Base-by-base conservation (phyloP, 2,888 invertebrate species). In the Cheilosia urbana region DNA sequence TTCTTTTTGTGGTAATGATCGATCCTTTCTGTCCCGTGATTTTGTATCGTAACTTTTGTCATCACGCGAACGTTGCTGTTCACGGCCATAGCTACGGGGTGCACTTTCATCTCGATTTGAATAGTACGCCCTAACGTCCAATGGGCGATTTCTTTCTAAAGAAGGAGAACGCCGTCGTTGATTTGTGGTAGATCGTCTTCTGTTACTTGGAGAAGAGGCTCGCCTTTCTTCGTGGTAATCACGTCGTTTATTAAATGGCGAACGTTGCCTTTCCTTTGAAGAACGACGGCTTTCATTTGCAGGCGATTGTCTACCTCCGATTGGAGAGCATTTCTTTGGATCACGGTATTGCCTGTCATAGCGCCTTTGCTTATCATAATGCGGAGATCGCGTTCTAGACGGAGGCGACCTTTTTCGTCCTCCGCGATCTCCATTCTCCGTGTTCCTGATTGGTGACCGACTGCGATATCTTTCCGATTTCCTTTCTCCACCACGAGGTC, bases 401-500 rank as follows among this genome's bases (percentile, higher is more conserved):
- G 27, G 24, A 0, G 65, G 40, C 2, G 34, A 42, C 9, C 5
- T 0, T 30, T 37, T 65, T 17, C 40, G 34, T 4, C 37, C 51
- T 6, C 42, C 19, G 4, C 53, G 75, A 30, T 21, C 34, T 11
- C 21, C 27, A 7, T 40, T 55, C 4, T 51, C 62, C 0, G 15
- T 2, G 37, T 15, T 76, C 3, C 60, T 76, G 34, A 7, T 11
- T 0, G 78, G 75, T 1, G 84, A 78, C 11, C 66, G 75, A 51
- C 72, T 85, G 13, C 37, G 69, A 49, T 69, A 47, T 57, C 53
- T 30, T 9, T 47, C 47, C 37, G 13, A 37, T 30, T 30, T 30
- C 4, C 45, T n/a, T 45, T 45, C 45, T 17, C 7, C 17, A 17
- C 17, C 47, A 17, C 47, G 47, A 19, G 17, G 47, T 19, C 19